A percentile compares a stretch with the other conserved stretches of the same genome.
Conservation (phyloP, 2,113 vertebrate genomes). For the Crotalus helleri region DNA sequence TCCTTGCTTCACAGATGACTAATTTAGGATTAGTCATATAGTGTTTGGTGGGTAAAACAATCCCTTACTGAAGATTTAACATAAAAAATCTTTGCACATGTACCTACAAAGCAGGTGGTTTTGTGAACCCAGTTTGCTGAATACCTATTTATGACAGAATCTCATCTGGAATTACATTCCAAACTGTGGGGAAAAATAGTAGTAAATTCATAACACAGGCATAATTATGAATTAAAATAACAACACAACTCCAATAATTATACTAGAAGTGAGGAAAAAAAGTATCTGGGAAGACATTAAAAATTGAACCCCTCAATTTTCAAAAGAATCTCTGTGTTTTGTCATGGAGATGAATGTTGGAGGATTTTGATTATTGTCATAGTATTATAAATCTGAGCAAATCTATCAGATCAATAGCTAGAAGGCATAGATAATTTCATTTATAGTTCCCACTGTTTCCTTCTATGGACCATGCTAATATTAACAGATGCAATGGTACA, state of each 20-base stretch:
- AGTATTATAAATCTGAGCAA: not conserved
- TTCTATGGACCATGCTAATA: not conserved
- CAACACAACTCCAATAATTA: not conserved
- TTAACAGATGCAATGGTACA: not conserved
- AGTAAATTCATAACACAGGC: not conserved
- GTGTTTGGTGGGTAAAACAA: not conserved
- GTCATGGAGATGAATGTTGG: not conserved
- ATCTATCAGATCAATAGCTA: not conserved
- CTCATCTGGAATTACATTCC: not conserved
- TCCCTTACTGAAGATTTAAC: not conserved
- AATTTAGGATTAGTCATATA: not conserved
- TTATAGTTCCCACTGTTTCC: not conserved
- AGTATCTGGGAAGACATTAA: not conserved
- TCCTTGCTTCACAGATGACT: not conserved
- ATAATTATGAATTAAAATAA: not conserved
- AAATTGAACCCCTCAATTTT: not conserved
- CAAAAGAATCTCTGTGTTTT: not conserved
- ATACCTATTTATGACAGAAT: not conserved
- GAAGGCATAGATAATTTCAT: not conserved
- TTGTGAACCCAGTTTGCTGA: not conserved
- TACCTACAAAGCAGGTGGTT: not conserved
- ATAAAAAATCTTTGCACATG: not conserved
- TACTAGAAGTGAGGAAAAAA: not conserved
- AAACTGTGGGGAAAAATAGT: not conserved
- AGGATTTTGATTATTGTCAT: not conserved